Conservation (phyloP, 2,888 invertebrate genomes). For the Prosopocoilus inquinatus region DNA sequence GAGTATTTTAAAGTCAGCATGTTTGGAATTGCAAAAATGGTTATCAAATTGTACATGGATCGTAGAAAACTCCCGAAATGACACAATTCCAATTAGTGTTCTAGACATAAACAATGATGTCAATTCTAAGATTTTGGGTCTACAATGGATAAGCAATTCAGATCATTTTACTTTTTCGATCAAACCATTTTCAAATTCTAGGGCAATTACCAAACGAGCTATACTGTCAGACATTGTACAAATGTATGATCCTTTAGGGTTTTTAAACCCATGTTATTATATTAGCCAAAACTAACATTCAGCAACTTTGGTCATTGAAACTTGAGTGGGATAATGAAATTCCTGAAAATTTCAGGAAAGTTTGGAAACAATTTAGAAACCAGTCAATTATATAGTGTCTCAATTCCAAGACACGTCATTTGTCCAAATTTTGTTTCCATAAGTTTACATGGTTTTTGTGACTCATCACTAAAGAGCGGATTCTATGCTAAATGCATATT, state of each 20-base stretch:
- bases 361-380: constrained; percentile 9
- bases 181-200: neutral
- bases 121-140: too few relatives aligned
- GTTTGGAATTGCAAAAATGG: constrained; percentile 26
- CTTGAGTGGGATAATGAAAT: constrained; percentile 17
- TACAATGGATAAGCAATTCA: too few relatives aligned
- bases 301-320: constrained; percentile 17
- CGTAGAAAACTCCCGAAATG: neutral
- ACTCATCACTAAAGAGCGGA: constrained; percentile 23
- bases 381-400: constrained; percentile 1
- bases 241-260: constrained; percentile 12
- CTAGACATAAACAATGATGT: too few relatives aligned
- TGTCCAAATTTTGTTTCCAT: constrained; percentile 5
- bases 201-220: constrained; percentile 4
- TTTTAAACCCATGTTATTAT: constrained; percentile 14
- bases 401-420: constrained; percentile 10
- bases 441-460: constrained; percentile 28
- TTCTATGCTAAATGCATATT: too few relatives aligned
- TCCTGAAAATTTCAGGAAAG: constrained; percentile 8
- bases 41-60: constrained; percentile 14
- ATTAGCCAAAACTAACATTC: constrained; percentile 14
- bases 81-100: too few relatives aligned
- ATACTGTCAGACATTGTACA: constrained; percentile 10
- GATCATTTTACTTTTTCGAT: too few relatives aligned
- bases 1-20: constrained; percentile 10